Evolutionary conservation across 1,140 invertebrate genomes (phyloP).

Genomic region (Pararge aegeria): DNA sequence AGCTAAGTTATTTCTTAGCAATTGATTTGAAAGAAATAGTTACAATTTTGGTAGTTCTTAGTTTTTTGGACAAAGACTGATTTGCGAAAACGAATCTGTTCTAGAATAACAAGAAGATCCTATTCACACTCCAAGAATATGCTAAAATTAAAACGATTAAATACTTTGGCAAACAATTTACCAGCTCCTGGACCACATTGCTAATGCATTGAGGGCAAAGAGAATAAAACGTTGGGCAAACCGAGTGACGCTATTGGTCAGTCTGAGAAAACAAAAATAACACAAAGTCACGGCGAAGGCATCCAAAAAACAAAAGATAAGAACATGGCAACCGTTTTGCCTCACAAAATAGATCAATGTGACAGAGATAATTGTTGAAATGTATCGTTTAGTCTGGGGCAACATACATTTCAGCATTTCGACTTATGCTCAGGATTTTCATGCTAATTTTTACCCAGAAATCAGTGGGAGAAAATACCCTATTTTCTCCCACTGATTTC

Average conservation of each 20-base stretch:
- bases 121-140: too few species aligned
- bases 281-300: conserved; percentile 18
- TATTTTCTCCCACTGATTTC: too few species aligned
- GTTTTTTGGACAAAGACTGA: too few species aligned
- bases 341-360: conserved; percentile 15
- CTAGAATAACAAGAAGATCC: too few species aligned
- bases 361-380: conserved; percentile 9
- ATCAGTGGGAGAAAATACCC: too few species aligned
- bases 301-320: conserved; percentile 24
- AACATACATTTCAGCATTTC: neutral
- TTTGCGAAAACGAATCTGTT: too few species aligned
- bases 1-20: too few species aligned
- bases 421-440: neutral
- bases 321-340: conserved; percentile 6
- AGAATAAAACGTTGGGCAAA: conserved; percentile 11
- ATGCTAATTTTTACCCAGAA: neutral
- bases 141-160: too few species aligned
- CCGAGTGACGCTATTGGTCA: conserved; percentile 24
- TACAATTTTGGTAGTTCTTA: too few species aligned
- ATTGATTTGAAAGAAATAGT: too few species aligned
- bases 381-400: neutral
- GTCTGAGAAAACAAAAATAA: conserved; percentile 24
- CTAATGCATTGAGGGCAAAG: conserved; percentile 18
- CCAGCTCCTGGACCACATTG: neutral
- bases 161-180: too few species aligned